A percentile compares a stretch with the other conserved stretches of the same genome.
phyloP scores from a whole-genome alignment of 2,888 invertebrate species.

The Leptogaster cylindrica region DNA sequence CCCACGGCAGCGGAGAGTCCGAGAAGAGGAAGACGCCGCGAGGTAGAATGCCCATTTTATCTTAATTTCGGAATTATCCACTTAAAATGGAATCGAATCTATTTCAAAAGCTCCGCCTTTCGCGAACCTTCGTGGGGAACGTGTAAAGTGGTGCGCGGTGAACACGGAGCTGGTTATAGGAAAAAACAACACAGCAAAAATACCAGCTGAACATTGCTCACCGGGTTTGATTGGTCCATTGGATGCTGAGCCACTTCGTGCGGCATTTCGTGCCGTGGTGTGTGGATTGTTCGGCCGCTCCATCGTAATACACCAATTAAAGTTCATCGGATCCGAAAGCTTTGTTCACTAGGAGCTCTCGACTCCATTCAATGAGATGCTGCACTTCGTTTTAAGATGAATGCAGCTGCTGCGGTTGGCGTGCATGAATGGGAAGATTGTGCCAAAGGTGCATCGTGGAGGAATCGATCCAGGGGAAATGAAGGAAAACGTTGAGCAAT shows the following conservation, averaged over 20 bases:
- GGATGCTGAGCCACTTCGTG: conserved; percentile 27
- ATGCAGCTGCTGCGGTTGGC: too few relatives aligned
- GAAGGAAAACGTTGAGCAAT: too few relatives aligned
- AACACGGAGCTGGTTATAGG: neutral
- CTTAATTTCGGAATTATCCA: too few relatives aligned
- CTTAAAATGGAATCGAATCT: too few relatives aligned
- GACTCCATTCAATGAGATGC: neutral
- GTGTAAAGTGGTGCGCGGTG: neutral
- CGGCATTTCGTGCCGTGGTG: conserved; percentile 6
- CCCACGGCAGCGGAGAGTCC: too few relatives aligned
- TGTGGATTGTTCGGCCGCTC: neutral
- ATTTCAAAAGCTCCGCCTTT: conserved; percentile 20
- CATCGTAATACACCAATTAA: conserved; percentile 1
- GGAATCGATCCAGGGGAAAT: too few relatives aligned
- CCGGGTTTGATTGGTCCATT: conserved; percentile 32
- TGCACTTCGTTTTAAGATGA: neutral
- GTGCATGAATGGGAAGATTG: too few relatives aligned
- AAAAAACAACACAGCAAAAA: conserved; percentile 19
- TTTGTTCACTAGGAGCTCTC: conserved; percentile 18
- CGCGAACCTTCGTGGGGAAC: neutral
- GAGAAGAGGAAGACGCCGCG: too few relatives aligned
- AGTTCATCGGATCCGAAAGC: conserved; percentile 5
- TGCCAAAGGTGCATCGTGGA: too few relatives aligned
- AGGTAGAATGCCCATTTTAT: too few relatives aligned
- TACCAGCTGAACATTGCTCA: conserved; percentile 12